These are phyloP conservation scores for Dusona sp. DNA, from an alignment of 2,888 invertebrate genomes.

Conservation along the genomic window DNA sequence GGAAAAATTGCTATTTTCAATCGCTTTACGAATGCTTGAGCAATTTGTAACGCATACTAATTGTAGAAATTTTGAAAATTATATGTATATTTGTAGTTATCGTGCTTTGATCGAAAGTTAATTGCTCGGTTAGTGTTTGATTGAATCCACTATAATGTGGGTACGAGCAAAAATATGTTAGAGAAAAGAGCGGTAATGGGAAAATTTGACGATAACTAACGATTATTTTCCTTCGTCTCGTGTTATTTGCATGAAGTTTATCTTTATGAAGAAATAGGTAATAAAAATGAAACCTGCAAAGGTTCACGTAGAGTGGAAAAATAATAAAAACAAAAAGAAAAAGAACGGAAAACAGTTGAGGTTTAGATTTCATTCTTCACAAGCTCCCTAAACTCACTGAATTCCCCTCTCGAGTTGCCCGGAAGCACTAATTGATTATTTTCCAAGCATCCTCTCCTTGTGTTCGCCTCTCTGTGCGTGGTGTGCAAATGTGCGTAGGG, in stretches of 20 bases:
- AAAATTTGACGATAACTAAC: neutral
- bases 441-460: conserved; percentile 25
- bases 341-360: conserved; percentile 44
- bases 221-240: neutral
- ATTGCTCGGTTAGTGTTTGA: neutral
- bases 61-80: neutral
- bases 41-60: neutral
- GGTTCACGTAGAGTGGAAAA: neutral
- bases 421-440: conserved; percentile 56
- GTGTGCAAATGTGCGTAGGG: conserved; percentile 49
- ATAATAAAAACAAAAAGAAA: conserved; percentile 3
- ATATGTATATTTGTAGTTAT: neutral
- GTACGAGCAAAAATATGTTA: neutral
- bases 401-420: conserved; percentile 32
- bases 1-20: neutral
- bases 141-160: neutral
- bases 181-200: neutral
- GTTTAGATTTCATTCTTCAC: conserved; percentile 48
- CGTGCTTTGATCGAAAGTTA: neutral
- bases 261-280: neutral
- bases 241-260: no score
- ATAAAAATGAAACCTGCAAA: neutral
- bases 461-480: neutral
- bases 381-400: conserved; percentile 1
- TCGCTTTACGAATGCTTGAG: neutral